These are phyloP conservation scores for zebrafish (Danio rerio) DNA, from an alignment of 2,113 vertebrate genomes.

Conservation along the genomic window GRCz12tu NC_133188.1:25076501-25077000, in stretches of 20 bases:
- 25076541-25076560: conserved; percentile 5
- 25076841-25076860: not conserved
- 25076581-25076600: not conserved
- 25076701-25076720: conserved; percentile 8
- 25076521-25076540: not conserved
- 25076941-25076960: conserved; percentile 31
- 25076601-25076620: not conserved
- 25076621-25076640: not conserved
- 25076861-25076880: conserved; percentile 3
- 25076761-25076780: not conserved
- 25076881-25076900: conserved; percentile 33
- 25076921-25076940: conserved; percentile 38
- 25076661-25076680: not conserved
- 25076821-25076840: conserved; percentile 7
- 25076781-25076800: not conserved
- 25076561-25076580: conserved; percentile 28
- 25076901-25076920: conserved; percentile 34
- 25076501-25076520: not conserved
- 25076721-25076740: conserved; percentile 2
- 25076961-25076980: conserved; percentile 17
- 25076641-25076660: no score
- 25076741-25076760: not conserved
- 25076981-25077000: conserved; percentile 31
- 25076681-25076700: conserved; percentile 2
- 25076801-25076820: not conserved